phyloP scores from a whole-genome alignment of 2,113 vertebrate genomes.

The Rhinogobius similis region DNA sequence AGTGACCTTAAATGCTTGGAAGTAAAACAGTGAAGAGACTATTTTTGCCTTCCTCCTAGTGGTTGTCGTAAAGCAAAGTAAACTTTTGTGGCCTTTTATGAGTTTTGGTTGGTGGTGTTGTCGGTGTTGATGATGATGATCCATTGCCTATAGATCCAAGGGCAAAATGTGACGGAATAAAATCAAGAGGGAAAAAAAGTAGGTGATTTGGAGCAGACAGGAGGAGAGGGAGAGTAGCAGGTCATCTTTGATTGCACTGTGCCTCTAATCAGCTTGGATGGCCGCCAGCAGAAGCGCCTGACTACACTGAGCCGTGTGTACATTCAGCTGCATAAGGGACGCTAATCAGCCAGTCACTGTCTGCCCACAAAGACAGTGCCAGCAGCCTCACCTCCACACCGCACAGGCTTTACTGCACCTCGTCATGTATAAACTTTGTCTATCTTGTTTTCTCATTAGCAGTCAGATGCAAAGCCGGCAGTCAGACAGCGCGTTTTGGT shows the following conservation, averaged over 20 bases:
- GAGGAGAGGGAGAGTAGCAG: neutral
- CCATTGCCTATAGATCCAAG: neutral
- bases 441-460: neutral
- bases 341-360: neutral
- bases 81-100: neutral
- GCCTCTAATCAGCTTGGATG: conserved; percentile 5
- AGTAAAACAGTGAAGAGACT: neutral
- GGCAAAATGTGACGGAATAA: neutral
- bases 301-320: neutral
- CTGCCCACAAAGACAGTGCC: neutral
- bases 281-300: neutral
- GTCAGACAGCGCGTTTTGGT: neutral
- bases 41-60: neutral
- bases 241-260: conserved; percentile 11
- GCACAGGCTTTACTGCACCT: neutral
- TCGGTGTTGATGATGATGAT: too few relatives aligned
- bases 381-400: neutral
- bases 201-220: neutral
- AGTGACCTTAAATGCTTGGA: neutral
- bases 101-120: neutral
- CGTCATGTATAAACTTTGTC: conserved; percentile 1
- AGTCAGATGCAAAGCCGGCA: neutral
- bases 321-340: neutral
- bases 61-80: neutral
- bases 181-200: neutral